Evolutionary conservation across 2,888 invertebrate species (phyloP), one percentile per base, ranked within the genome.

Genomic region (Cephus rjabovi): DNA sequence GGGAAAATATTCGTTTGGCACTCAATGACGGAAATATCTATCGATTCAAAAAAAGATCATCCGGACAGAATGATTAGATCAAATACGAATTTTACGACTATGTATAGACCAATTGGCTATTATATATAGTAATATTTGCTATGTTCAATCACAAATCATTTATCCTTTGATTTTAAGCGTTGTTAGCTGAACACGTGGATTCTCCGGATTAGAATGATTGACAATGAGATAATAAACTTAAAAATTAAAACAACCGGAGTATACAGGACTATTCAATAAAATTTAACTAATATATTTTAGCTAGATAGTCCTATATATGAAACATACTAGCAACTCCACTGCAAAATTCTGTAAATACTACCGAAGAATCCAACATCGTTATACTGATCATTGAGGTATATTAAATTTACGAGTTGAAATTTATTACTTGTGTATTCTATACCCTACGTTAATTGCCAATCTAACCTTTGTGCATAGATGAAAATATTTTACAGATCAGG

Each of bases 341-440:
- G 56, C 9, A 23, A 56, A 56, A 23, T 56, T 56, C 56, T 56
- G 56, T 56, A 56, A 56, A 56, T 56, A 56, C 23, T 15, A 23
- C 56, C 56, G 23, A 84, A 9, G 73, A 74, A 34, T 23, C 37
- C 69, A 69, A 79, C 75, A 83, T 68, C 81, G 83, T 85, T 83
- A 83, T 80, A 79, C 35, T 80, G 74, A 78, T 79, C 74, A 77
- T 81, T 79, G 79, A 81, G 12, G 75, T 68, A 77, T 79, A 80
- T 68, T 23, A 78, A 79, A 79, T 81, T 79, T 81, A 81, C 73
- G 69, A 30, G 56, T 75, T 75, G 71, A 77, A 79, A 80, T 75
- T 82, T 84, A 80, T 79, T 74, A 76, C 71, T 78, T 79, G 74
- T 84, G 80, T 81, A 84, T 81, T 79, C 78, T 82, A 81, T 81